phyloP scores from a whole-genome alignment of 1,140 invertebrate species.

The Littorina saxatilis region DNA sequence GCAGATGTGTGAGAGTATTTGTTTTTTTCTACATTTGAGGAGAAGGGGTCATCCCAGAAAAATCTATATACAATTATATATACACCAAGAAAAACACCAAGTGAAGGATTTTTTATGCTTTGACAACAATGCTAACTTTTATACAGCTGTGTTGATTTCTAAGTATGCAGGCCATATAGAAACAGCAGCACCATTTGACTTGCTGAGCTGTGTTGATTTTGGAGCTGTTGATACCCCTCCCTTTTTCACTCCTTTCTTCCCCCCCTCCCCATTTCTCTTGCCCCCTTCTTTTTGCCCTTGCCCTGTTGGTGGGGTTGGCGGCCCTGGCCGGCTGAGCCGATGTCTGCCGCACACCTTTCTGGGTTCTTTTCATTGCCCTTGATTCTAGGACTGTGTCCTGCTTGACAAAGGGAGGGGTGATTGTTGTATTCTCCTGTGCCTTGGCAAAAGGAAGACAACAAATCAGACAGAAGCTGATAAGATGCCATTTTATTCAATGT shows the following conservation, averaged over 20 bases:
- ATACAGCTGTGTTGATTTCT: background rate
- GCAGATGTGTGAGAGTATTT: too few species aligned
- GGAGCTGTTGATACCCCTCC: slow-evolving; percentile 4
- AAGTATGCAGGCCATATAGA: slow-evolving; percentile 24
- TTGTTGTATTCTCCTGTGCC: slow-evolving; percentile 40
- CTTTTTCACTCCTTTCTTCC: background rate
- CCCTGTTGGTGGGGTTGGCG: too few species aligned
- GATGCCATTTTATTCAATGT: slow-evolving; percentile 15
- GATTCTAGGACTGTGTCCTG: too few species aligned
- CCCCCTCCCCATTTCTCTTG: background rate
- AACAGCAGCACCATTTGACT: background rate
- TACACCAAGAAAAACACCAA: background rate
- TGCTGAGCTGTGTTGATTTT: background rate
- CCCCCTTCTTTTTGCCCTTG: too few species aligned
- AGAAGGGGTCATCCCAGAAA: too few species aligned
- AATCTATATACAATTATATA: background rate
- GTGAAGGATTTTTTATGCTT: background rate
- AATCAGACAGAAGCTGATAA: slow-evolving; percentile 38
- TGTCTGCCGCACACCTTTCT: too few species aligned
- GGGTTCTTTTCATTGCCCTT: too few species aligned
- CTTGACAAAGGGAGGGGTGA: background rate
- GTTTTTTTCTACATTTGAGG: too few species aligned
- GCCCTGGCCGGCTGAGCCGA: too few species aligned
- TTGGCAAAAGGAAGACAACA: slow-evolving; percentile 35
- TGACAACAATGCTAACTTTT: background rate